A percentile compares a stretch with the other conserved stretches of the same genome.
These are phyloP conservation scores for Dreissena rostriformis DNA, from an alignment of 1,140 invertebrate species.

Conservation along the genomic window DNA sequence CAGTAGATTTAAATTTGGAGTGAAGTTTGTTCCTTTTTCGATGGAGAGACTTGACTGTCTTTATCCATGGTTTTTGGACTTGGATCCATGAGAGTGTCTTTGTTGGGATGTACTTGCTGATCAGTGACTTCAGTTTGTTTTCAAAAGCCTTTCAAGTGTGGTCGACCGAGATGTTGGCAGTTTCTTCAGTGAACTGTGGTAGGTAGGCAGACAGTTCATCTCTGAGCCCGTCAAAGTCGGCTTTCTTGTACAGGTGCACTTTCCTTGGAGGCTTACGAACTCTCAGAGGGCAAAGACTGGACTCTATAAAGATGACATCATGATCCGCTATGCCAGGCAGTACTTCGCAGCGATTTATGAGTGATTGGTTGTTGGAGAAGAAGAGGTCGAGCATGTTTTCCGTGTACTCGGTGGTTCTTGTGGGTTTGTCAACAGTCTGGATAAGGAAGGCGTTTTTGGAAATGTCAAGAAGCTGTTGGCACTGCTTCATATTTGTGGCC, in stretches of 20 bases:
- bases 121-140: neutral
- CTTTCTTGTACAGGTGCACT: neutral
- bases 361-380: constrained; percentile 17
- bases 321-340: neutral
- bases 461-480: neutral
- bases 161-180: neutral
- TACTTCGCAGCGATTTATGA: constrained; percentile 5
- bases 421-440: constrained; percentile 14
- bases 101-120: neutral
- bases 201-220: neutral
- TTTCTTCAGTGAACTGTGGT: neutral
- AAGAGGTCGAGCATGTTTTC: constrained; percentile 8
- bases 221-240: too few relatives aligned
- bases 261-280: neutral
- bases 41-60: neutral
- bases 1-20: neutral
- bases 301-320: neutral
- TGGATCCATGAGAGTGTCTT: neutral
- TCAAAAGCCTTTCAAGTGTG: neutral
- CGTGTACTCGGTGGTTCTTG: constrained; percentile 9
- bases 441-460: neutral
- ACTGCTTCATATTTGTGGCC: neutral
- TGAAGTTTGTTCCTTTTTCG: neutral
- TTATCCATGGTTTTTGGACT: neutral
- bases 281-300: neutral